These are phyloP conservation scores for Aeoliscus strigatus DNA, from an alignment of 2,797 vertebrate genomes.

Conservation along the genomic window DNA sequence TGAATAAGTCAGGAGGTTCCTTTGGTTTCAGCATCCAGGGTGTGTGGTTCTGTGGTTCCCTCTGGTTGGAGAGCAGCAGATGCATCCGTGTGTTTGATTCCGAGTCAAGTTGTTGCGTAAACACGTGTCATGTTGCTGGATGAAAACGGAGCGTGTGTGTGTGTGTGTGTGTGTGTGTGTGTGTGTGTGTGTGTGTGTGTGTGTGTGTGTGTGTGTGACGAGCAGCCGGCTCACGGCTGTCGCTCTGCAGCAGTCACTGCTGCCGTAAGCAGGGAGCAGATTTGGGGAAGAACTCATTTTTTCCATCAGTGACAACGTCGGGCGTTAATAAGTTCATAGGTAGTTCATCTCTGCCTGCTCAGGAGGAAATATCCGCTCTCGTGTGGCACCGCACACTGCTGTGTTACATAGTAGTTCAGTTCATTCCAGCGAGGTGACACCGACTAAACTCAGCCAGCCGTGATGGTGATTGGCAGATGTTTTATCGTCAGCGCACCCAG, in stretches of 20 bases:
- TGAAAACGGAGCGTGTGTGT: conserved; percentile 23
- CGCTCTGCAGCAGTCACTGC: conserved; percentile 35
- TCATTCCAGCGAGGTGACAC: conserved; percentile 6
- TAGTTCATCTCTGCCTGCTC: conserved; percentile 30
- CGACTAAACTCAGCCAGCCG: conserved; percentile 25
- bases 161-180: conserved; percentile 1
- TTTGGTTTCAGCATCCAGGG: conserved; percentile 52
- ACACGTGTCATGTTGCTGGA: conserved; percentile 19
- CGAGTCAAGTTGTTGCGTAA: conserved; percentile 27
- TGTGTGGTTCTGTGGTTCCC: conserved; percentile 6
- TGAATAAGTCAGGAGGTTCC: conserved; percentile 73
- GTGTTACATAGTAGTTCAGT: conserved; percentile 16
- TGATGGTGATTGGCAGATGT: conserved; percentile 37
- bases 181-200: conserved; percentile 2
- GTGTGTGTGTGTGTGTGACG: conserved; percentile 13
- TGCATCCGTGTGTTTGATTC: conserved; percentile 40
- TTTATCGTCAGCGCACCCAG: conserved; percentile 19
- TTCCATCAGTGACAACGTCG: conserved; percentile 45
- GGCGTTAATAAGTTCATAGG: conserved; percentile 46
- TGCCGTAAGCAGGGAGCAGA: conserved; percentile 53
- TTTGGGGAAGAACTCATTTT: conserved; percentile 45
- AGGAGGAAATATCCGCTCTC: conserved; percentile 15
- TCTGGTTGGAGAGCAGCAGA: conserved; percentile 37
- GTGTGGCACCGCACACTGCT: conserved; percentile 29
- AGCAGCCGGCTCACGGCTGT: conserved; percentile 37